These are phyloP conservation scores for Nothocercus nigrocapillus DNA, from an alignment of 2,113 vertebrate genomes.

Conservation along the genomic window DNA sequence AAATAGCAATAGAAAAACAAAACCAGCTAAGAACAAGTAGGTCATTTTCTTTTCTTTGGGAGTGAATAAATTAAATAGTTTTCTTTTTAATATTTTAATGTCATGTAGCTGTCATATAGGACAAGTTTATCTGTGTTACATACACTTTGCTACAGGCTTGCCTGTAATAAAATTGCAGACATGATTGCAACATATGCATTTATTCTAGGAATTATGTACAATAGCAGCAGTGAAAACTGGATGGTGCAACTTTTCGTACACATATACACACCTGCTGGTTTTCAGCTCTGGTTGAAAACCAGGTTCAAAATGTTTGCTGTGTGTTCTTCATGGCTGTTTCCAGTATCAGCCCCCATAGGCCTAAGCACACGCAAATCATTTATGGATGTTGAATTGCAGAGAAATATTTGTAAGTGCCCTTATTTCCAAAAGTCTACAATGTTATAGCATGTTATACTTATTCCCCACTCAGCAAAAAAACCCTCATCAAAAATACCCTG, in stretches of 20 bases:
- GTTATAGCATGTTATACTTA: not conserved
- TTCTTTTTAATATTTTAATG: not conserved
- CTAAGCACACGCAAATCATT: not conserved
- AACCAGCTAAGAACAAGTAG: not conserved
- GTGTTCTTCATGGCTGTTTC: not conserved
- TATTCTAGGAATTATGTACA: not conserved
- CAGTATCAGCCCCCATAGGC: not conserved
- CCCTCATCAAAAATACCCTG: not conserved
- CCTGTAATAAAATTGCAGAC: not conserved
- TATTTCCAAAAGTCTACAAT: not conserved
- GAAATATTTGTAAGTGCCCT: not conserved
- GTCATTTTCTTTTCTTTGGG: not conserved
- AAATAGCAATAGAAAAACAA: not conserved
- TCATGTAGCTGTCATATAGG: accelerated
- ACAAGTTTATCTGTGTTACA: no score
- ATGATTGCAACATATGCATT: not conserved
- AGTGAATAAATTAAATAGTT: not conserved
- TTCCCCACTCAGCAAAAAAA: not conserved
- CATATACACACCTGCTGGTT: accelerated
- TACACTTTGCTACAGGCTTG: not conserved
- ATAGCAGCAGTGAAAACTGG: not conserved
- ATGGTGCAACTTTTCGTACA: no score
- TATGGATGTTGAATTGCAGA: not conserved
- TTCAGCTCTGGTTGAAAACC: not conserved
- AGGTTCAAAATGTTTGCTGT: no score